Conservation (phyloP, 2,888 invertebrate genomes). For the Hyppa rectilinea region DNA sequence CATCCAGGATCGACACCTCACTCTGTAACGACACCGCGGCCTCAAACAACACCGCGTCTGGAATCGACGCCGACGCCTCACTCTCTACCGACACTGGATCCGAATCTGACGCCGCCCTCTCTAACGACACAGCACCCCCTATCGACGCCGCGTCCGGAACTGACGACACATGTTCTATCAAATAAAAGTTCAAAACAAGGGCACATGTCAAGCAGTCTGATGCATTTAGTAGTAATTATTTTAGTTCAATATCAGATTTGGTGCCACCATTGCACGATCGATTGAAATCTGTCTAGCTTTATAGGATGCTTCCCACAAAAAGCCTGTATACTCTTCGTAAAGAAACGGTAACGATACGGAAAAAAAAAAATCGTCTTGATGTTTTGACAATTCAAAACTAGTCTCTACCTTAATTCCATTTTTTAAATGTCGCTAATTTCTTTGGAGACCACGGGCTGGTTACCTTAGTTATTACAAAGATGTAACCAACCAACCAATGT, state of each 20-base stretch:
- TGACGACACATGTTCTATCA: not conserved
- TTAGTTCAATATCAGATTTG: not conserved
- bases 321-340: not conserved
- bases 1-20: not conserved
- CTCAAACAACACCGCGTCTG: not conserved
- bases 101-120: not conserved
- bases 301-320: not conserved
- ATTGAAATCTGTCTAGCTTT: not conserved
- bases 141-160: no score
- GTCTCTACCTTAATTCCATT: no score
- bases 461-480: no score
- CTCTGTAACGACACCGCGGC: not conserved
- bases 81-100: not conserved
- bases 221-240: not conserved
- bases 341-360: no score
- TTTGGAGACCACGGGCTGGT: not conserved
- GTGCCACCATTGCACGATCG: not conserved
- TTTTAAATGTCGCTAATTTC: not conserved
- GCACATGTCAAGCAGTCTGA: not conserved
- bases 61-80: not conserved
- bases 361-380: not conserved
- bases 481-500: not conserved
- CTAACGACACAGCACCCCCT: not conserved
- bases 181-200: not conserved
- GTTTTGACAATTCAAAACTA: not conserved